Evolutionary conservation across 2,113 vertebrate genomes (phyloP).

Genomic region (Phaetusa simplex): DNA sequence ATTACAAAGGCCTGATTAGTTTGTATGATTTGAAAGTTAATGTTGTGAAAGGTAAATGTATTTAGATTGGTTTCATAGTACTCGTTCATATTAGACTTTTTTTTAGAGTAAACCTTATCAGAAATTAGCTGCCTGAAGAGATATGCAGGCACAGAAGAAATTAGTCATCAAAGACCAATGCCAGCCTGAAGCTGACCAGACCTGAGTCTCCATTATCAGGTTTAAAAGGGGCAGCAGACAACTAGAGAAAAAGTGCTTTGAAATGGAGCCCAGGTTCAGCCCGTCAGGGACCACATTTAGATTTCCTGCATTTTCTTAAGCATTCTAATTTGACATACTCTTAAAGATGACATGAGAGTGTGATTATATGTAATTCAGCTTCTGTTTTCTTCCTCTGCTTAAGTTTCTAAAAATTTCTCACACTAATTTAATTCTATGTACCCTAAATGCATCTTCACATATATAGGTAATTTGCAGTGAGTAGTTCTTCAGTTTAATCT

Average conservation of each 20-base stretch:
- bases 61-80: not conserved
- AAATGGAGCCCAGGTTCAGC: conserved; percentile 10
- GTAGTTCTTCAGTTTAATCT: conserved; percentile 31
- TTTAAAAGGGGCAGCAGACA: conserved; percentile 12
- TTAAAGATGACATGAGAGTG: conserved; percentile 21
- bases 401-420: conserved; percentile 51
- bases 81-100: not conserved
- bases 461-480: conserved; percentile 15
- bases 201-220: conserved; percentile 14
- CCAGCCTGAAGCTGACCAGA: conserved; percentile 48
- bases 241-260: conserved; percentile 20
- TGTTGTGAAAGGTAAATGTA: not conserved
- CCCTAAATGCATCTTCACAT: not conserved
- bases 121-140: conserved; percentile 21
- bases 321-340: not conserved
- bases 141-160: conserved; percentile 27
- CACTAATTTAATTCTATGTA: conserved; percentile 35
- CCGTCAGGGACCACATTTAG: not conserved
- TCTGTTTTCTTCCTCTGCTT: conserved; percentile 44
- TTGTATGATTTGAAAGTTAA: not conserved
- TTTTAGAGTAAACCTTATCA: conserved; percentile 20
- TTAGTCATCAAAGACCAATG: conserved; percentile 47
- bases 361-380: conserved; percentile 56
- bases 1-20: not conserved
- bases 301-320: conserved; percentile 34